Evolutionary conservation across 64 coral and sea anemone genomes (phyloP).

Genomic region (Stylophora pistillata): DNA sequence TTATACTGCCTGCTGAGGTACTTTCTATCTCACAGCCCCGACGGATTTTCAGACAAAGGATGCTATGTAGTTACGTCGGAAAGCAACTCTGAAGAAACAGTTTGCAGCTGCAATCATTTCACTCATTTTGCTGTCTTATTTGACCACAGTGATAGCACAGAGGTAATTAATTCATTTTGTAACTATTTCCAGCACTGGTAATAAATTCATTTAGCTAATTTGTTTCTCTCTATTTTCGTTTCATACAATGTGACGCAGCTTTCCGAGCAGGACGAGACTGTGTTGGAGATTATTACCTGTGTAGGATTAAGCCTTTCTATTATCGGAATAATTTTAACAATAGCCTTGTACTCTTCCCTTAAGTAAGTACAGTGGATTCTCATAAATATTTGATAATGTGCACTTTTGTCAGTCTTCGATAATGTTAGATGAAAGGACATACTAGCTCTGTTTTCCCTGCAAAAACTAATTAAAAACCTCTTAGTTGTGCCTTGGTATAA

Average conservation of each 20-base stretch:
- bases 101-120: constrained; percentile 62
- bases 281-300: constrained; percentile 23
- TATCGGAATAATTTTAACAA: constrained; percentile 31
- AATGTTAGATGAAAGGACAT: too few relatives aligned
- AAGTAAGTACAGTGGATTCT: constrained; percentile 2
- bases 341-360: constrained; percentile 4
- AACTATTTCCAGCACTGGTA: too few relatives aligned
- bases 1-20: too few relatives aligned
- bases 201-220: too few relatives aligned
- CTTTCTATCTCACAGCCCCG: not conserved
- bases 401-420: not conserved
- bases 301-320: constrained; percentile 29
- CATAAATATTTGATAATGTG: not conserved
- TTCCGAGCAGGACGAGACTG: constrained; percentile 1
- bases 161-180: not conserved
- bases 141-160: too few relatives aligned
- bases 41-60: constrained; percentile 30
- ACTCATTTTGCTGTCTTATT: constrained; percentile 63
- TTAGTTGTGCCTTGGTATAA: too few relatives aligned
- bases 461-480: too few relatives aligned
- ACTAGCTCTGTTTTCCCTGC: too few relatives aligned
- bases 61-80: not conserved
- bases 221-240: too few relatives aligned
- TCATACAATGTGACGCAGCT: not conserved
- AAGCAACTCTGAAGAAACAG: not conserved